Base-by-base conservation (phyloP, 2,113 vertebrate genomes). In the Athene noctua region DNA sequence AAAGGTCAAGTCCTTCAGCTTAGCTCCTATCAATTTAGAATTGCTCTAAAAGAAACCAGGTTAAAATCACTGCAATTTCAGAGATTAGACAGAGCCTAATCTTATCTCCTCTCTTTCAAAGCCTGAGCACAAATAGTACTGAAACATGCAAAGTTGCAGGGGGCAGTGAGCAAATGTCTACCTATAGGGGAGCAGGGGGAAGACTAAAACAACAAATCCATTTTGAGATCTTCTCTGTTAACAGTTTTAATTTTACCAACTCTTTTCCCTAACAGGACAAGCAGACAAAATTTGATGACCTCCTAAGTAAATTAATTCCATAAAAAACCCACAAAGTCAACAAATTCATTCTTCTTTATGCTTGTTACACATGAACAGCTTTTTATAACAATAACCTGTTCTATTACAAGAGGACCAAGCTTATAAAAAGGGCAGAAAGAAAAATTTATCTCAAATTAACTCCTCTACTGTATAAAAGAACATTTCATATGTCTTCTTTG, bases 121-220 rank as follows among this genome's bases (percentile, higher is more conserved):
- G 57, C 32, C 12, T 8, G n/a, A 94, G 23, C 85, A 88, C 30
- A 59, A 51, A 25, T 5, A 72, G 34, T 19, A 40, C 57, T 65
- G 90, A 75, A 40, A 34, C 40, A 61, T 12, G 58, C 40, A 13
- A 79, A 55, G 57, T 12, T 81, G 63, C 52, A 75, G 51, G 15
- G 49, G 27, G 20, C 34, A 79, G 38, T 32, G 55, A 81, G 72
- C 38, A 87, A 91, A 84, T 18, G 14, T 34, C 15, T 86, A 14
- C 15, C 32, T 32, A 0, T 0, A 36, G 40, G 14, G 30, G 15
- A 42, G 3, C 11, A 21, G n/a, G 7, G 6, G 17, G 30, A n/a
- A 73, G 34, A 65, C 54, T 61, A 8, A 86, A 94, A 30, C 5
- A 80, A 38, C 3, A 0, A 47, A 49, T 44, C 8, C 2, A 0